Conservation (phyloP, 2,797 vertebrate genomes). For the Labeo calbasu region DNA sequence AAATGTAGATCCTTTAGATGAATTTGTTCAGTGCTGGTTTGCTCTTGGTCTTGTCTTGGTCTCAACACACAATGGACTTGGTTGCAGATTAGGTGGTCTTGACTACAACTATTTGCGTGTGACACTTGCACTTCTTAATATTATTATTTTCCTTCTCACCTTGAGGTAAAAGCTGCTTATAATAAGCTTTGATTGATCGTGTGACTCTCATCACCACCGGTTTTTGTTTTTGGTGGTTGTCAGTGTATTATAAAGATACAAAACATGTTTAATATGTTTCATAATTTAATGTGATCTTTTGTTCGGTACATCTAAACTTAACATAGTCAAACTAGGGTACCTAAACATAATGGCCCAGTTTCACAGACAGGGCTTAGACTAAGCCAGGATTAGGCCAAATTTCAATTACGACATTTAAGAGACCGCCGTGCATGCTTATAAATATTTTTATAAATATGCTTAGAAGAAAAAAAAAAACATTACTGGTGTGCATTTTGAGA, state of each 20-base stretch:
- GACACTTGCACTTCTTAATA: neutral
- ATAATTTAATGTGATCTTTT: neutral
- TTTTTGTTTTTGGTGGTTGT: neutral
- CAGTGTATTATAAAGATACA: neutral
- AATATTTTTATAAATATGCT: too few species aligned
- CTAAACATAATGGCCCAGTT: neutral
- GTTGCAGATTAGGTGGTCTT: too few species aligned
- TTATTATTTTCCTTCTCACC: neutral
- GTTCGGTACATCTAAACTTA: neutral
- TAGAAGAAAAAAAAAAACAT: too few species aligned
- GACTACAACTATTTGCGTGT: neutral
- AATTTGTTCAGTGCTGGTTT: too few species aligned
- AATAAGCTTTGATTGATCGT: neutral
- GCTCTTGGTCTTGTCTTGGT: too few species aligned
- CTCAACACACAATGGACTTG: too few species aligned
- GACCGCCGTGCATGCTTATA: too few species aligned
- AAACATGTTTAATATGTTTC: neutral
- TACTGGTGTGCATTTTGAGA: too few species aligned
- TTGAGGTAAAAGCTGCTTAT: neutral
- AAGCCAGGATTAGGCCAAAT: too few species aligned
- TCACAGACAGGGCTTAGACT: too few species aligned
- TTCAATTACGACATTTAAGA: too few species aligned
- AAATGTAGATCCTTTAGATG: too few species aligned
- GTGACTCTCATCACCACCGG: neutral
- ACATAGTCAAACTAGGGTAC: neutral